Base-by-base conservation (phyloP, 2,797 vertebrate genomes). In the Numenius phaeopus region DNA sequence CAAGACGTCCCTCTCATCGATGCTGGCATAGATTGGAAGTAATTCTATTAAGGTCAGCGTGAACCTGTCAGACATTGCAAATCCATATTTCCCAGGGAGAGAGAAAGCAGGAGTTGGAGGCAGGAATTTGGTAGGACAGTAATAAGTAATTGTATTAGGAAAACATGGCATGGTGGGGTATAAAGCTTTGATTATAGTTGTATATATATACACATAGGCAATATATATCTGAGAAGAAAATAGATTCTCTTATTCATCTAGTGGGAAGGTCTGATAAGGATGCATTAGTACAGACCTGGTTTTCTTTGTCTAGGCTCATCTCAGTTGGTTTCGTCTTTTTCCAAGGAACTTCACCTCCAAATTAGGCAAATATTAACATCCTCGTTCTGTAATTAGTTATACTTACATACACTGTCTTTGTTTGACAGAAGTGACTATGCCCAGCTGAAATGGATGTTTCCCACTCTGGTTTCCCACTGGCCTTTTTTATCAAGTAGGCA, bases 61-160 rank as follows among this genome's bases (percentile, higher is more conserved):
- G 22, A 50, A 55, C 39, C 44, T 82, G 39, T 88, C 94, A 91
- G 87, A 78, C 21, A 75, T 39, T 86, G 72, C 55, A 91, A 97
- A 94, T 91, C 93, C 27, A 61, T 93, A 59, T 84, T 90, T 95
- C 79, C 65, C 54, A 77, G 71, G 34, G 71, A 95, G 26, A 84
- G 42, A 77, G 44, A 66, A 7, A 80, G 14, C 27, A 73, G 65
- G 15, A 92, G 49, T 5, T 65, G 57, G 26, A 80, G 65, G 19
- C 29, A 71, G 47, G 34, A 90, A 61, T 39, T 81, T 12, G 2
- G n/a, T 67, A 86, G 37, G 46, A 84, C 6, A 11, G 29, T n/a
- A 83, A 32, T 9, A 78, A 22, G 50, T 16, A 80, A 57, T 57
- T 69, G 26, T 50, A 76, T 77, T 34, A 85, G 44, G 59, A 73